Evolutionary conservation across 2,888 invertebrate genomes (phyloP).

Genomic region (Leucoma salicis): DNA sequence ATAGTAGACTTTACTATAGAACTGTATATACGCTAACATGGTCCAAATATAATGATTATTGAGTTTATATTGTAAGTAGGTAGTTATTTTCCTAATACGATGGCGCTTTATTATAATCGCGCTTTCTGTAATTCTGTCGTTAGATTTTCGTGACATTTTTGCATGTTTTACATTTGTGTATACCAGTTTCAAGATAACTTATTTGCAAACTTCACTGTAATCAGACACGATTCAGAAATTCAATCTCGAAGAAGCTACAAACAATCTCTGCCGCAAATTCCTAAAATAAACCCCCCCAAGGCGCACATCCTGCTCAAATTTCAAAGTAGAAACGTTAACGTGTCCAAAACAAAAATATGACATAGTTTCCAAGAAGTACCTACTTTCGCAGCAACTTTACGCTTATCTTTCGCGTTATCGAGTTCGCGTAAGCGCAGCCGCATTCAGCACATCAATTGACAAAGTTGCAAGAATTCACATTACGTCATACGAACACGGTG

Average conservation of each 20-base stretch:
- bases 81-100: no score
- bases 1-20: no score
- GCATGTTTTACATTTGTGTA: no score
- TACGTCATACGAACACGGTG: constrained; percentile 22
- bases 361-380: constrained; percentile 26
- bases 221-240: not conserved
- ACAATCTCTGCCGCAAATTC: not conserved
- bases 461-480: constrained; percentile 23
- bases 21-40: no score
- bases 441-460: constrained; percentile 25
- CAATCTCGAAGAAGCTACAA: not conserved
- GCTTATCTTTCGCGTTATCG: constrained; percentile 32
- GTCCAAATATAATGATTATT: no score
- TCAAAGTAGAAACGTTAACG: constrained; percentile 8
- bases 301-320: not conserved
- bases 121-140: no score
- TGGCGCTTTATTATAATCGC: no score
- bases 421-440: constrained; percentile 20
- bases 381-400: constrained; percentile 7
- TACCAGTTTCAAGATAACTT: no score
- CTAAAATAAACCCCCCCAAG: not conserved
- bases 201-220: no score
- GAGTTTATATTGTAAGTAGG: no score
- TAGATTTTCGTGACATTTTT: no score
- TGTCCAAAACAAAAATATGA: constrained; percentile 19